Evolutionary conservation across 2,888 invertebrate genomes (phyloP).

Genomic region (Silvanus unidentatus): DNA sequence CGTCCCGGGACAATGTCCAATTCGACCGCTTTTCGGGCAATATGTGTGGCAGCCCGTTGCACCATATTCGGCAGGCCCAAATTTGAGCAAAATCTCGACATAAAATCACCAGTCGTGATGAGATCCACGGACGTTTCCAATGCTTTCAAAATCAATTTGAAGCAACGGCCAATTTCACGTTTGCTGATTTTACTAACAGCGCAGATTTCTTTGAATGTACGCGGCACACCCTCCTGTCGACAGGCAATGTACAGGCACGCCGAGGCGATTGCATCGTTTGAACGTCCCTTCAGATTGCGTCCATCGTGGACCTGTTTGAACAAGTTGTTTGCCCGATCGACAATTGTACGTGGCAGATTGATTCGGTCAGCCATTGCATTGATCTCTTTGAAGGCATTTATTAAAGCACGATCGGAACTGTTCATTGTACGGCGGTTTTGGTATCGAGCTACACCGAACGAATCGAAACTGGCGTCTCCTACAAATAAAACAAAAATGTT

Average conservation of each 20-base stretch:
- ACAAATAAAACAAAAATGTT: slow-evolving; percentile 5
- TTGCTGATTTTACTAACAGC: slow-evolving; percentile 98
- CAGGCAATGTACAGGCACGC: slow-evolving; percentile 99
- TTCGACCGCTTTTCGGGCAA: slow-evolving; percentile 94
- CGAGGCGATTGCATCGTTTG: slow-evolving; percentile 97
- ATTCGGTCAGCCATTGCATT: slow-evolving; percentile 97
- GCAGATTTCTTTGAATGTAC: slow-evolving; percentile 99
- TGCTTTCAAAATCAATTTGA: slow-evolving; percentile 92
- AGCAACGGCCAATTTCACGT: slow-evolving; percentile 97
- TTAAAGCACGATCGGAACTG: slow-evolving; percentile 90
- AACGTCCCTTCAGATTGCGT: slow-evolving; percentile 80
- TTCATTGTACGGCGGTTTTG: slow-evolving; percentile 77
- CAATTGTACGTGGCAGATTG: slow-evolving; percentile 93
- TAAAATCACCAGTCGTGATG: slow-evolving; percentile 98
- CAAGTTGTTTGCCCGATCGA: slow-evolving; percentile 91
- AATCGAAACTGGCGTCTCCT: slow-evolving; percentile 80
- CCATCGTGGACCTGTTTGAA: slow-evolving; percentile 99
- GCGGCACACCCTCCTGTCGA: slow-evolving; percentile 95
- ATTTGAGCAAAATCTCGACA: slow-evolving; percentile 98
- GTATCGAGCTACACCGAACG: slow-evolving; percentile 74
- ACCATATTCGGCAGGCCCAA: slow-evolving; percentile 84
- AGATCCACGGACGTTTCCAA: slow-evolving; percentile 95
- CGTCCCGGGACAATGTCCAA: slow-evolving; percentile 95
- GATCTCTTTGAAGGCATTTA: slow-evolving; percentile 95
- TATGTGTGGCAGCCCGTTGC: slow-evolving; percentile 91